A percentile compares a stretch with the other conserved stretches of the same genome.
phyloP scores from a whole-genome alignment of 2,797 vertebrate species.

The Tapirus indicus region DNA sequence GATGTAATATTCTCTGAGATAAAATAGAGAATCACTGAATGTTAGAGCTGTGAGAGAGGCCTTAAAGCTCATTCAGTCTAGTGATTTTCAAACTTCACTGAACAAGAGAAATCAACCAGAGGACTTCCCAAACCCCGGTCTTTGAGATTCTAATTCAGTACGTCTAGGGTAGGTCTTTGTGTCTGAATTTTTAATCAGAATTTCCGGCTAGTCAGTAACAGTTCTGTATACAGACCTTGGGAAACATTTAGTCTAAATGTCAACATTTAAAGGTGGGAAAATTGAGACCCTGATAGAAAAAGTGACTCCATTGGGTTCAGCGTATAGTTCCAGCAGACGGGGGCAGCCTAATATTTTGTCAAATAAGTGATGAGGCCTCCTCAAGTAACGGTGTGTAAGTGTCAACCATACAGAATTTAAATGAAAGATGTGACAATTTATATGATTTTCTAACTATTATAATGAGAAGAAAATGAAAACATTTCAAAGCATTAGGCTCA shows the following conservation, averaged over 20 bases:
- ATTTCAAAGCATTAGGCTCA: conserved; percentile 51
- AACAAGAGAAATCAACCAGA: neutral
- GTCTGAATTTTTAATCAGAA: neutral
- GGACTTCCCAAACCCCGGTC: neutral
- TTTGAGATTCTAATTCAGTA: neutral
- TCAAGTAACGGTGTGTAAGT: neutral
- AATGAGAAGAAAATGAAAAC: conserved; percentile 34
- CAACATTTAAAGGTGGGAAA: neutral
- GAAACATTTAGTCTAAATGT: neutral
- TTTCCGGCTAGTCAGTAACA: neutral
- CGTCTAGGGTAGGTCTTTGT: neutral
- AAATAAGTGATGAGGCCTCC: neutral
- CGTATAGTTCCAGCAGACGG: neutral
- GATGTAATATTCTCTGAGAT: neutral
- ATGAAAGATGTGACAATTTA: neutral
- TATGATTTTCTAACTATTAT: conserved; percentile 9
- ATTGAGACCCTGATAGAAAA: neutral
- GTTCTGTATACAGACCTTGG: neutral
- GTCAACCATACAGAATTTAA: conserved; percentile 36
- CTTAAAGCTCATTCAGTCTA: neutral
- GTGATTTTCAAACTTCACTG: conserved; percentile 19
- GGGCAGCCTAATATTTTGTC: neutral
- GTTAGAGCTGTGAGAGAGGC: neutral
- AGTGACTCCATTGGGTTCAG: neutral
- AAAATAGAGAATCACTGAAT: neutral